Percentiles rank a stretch among this genome's conserved stretches.
These are phyloP conservation scores for Strix aluco DNA, from an alignment of 2,113 vertebrate genomes.

Conservation along the genomic window DNA sequence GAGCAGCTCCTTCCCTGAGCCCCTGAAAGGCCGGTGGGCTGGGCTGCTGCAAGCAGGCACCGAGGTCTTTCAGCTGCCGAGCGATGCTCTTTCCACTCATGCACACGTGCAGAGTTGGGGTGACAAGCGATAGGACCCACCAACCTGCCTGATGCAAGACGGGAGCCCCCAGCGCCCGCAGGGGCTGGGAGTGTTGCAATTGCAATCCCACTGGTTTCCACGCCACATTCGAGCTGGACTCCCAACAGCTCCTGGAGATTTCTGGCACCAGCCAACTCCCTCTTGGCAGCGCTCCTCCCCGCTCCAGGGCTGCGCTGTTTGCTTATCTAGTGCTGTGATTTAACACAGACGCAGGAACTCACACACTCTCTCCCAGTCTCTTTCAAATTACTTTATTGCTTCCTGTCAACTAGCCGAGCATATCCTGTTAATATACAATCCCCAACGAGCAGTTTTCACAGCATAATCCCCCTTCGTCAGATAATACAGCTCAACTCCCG, in stretches of 20 bases:
- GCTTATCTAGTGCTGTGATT: constrained; percentile 59
- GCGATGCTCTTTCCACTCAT: accelerated
- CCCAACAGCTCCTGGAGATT: neutral
- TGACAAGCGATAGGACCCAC: neutral
- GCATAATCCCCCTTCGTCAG: constrained; percentile 11
- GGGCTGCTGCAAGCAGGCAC: neutral
- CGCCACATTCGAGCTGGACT: neutral
- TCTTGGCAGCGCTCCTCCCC: neutral
- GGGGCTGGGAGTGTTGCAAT: neutral
- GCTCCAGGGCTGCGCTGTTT: neutral
- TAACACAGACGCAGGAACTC: constrained; percentile 59
- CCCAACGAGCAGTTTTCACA: constrained; percentile 28
- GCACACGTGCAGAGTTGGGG: accelerated
- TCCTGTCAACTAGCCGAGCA: constrained; percentile 59
- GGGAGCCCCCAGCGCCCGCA: neutral
- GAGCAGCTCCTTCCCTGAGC: neutral
- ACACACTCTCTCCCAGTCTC: constrained; percentile 49
- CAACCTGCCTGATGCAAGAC: neutral
- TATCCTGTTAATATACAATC: constrained; percentile 63
- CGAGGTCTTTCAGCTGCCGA: accelerated
- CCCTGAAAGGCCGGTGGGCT: neutral
- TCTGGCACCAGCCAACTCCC: neutral
- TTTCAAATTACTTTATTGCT: constrained; percentile 69
- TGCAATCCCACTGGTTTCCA: neutral
- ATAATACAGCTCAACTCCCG: neutral